A percentile compares a stretch with the other conserved stretches of the same genome.
Conservation (phyloP, 2,797 vertebrate genomes). For the Anomalospiza imberbis region DNA sequence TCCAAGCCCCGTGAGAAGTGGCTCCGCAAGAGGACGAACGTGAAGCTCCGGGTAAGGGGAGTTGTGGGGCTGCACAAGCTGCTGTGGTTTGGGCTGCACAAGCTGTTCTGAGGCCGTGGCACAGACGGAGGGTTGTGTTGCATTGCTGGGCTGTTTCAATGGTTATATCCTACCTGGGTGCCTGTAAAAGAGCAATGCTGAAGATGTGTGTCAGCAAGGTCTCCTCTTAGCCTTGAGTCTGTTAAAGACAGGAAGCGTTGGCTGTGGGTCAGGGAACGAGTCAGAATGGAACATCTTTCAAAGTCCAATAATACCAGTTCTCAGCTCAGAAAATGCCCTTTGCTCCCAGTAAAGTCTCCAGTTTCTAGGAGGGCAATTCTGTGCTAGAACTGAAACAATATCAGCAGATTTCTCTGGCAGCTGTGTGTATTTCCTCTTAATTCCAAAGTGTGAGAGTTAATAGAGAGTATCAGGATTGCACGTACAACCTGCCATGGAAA, state of each 20-base stretch:
- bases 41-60: conserved; percentile 90
- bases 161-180: background rate
- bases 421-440: background rate
- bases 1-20: conserved; percentile 98
- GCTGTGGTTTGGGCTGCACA: background rate
- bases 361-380: background rate
- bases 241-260: background rate
- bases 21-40: conserved; percentile 94
- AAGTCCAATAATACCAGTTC: background rate
- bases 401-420: conserved; percentile 3
- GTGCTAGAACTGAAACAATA: background rate
- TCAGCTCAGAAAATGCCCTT: background rate
- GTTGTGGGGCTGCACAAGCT: background rate
- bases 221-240: background rate
- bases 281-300: background rate
- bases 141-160: background rate
- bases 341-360: background rate
- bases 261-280: background rate
- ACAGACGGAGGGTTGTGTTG: background rate
- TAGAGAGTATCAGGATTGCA: background rate
- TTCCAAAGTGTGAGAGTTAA: background rate
- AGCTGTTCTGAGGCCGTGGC: background rate
- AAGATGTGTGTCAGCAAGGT: background rate
- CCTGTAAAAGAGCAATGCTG: background rate
- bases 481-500: background rate